Evolutionary conservation across 2,888 invertebrate species (phyloP).

Genomic region (Eupithecia dodoneata): DNA sequence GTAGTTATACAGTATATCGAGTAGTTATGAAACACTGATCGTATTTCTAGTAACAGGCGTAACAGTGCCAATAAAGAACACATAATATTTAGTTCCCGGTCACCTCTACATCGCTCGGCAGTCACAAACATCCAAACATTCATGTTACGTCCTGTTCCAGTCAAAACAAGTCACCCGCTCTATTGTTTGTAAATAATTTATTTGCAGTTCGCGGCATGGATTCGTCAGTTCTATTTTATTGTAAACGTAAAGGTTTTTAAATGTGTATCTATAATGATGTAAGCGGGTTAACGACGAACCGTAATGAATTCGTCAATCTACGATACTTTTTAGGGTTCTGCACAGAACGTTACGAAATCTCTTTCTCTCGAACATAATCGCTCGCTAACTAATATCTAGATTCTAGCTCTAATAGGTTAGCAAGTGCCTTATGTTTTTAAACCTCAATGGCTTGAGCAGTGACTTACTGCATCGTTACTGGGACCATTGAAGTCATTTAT

Average conservation of each 20-base stretch:
- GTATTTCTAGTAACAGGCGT: not conserved
- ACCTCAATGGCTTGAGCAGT: no score
- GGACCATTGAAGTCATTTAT: no score
- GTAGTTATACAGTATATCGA: not conserved
- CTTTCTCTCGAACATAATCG: no score
- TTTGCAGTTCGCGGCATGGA: not conserved
- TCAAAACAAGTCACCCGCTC: not conserved
- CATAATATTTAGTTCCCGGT: not conserved
- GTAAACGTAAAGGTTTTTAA: not conserved
- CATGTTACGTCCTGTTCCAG: not conserved
- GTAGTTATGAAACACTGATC: not conserved
- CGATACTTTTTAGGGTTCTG: no score
- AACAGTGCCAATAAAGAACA: not conserved
- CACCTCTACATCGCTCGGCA: not conserved
- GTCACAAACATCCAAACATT: constrained; percentile 6
- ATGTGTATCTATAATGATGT: no score
- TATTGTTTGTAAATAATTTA: constrained; percentile 8
- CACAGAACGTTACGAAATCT: no score
- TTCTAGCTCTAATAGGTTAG: no score
- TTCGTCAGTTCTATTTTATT: not conserved
- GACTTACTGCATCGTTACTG: no score
- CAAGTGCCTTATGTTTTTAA: no score
- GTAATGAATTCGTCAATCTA: no score
- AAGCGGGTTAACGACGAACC: no score
- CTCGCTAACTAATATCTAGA: no score